A percentile compares a stretch with the other conserved stretches of the same genome.
These are phyloP conservation scores for Rhopalosiphum maidis DNA, from an alignment of 1,140 invertebrate species.

Conservation along the genomic window DNA sequence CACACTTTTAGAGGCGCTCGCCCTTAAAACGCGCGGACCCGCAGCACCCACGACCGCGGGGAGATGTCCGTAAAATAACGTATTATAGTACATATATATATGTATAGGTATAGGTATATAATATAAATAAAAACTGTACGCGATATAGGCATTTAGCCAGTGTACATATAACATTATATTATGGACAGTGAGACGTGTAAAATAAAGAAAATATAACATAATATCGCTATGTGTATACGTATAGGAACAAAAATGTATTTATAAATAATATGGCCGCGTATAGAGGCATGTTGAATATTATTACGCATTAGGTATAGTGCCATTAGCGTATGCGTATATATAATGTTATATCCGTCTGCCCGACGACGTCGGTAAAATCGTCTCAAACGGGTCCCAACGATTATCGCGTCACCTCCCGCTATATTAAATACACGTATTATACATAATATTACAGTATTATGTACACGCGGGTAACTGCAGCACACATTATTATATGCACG, in stretches of 20 bases:
- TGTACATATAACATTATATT: not conserved
- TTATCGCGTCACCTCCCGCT: slow-evolving; percentile 31
- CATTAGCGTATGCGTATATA: not conserved
- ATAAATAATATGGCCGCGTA: not conserved
- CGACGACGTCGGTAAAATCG: slow-evolving; percentile 23
- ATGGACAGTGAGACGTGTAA: not conserved
- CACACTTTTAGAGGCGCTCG: not conserved
- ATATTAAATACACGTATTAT: not conserved
- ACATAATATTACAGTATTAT: not conserved
- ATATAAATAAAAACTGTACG: not conserved
- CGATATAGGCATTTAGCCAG: not conserved
- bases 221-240: not conserved
- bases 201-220: not conserved
- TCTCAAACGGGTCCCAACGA: not conserved
- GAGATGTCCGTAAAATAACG: not conserved
- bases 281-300: not conserved
- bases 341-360: not conserved
- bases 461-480: not conserved
- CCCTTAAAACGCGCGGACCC: not conserved
- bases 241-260: not conserved
- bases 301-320: not conserved
- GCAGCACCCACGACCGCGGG: slow-evolving; percentile 17
- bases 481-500: not conserved
- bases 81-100: not conserved
- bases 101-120: not conserved